Conservation (phyloP, 2,113 vertebrate species). For the Cacatua alba region DNA sequence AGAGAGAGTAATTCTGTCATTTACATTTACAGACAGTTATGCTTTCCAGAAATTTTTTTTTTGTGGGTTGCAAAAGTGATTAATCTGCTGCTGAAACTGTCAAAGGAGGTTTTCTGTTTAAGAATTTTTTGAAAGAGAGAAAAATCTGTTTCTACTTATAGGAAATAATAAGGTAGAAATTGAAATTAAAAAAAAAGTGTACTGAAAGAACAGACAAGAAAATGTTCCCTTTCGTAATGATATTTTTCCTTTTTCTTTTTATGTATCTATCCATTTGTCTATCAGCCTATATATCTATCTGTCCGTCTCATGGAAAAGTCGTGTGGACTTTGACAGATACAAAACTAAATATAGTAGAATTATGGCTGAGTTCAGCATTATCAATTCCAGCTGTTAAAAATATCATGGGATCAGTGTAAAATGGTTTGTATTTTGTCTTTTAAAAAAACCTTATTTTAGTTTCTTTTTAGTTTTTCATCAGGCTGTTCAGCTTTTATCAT, state of each 20-base stretch:
- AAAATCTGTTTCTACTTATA: slow-evolving; percentile 70
- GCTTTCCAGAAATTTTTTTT: slow-evolving; percentile 82
- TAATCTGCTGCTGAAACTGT: slow-evolving; percentile 76
- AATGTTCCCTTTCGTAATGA: slow-evolving; percentile 41
- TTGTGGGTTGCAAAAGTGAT: slow-evolving; percentile 76
- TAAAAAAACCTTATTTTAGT: background rate
- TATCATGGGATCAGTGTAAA: background rate
- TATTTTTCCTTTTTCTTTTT: slow-evolving; percentile 34
- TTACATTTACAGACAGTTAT: slow-evolving; percentile 77
- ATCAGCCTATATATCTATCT: background rate
- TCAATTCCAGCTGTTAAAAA: slow-evolving; percentile 43
- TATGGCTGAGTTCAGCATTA: slow-evolving; percentile 1
- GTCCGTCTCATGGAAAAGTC: background rate
- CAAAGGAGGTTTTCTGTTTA: slow-evolving; percentile 72
- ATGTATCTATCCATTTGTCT: slow-evolving; percentile 37
- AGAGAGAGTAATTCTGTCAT: slow-evolving; percentile 75
- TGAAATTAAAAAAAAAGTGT: background rate
- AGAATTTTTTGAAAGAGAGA: slow-evolving; percentile 43
- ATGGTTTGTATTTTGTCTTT: background rate
- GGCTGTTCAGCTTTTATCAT: background rate
- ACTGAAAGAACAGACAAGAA: slow-evolving; percentile 37
- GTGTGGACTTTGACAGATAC: background rate
- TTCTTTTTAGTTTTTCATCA: background rate
- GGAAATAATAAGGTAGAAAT: slow-evolving; percentile 50
- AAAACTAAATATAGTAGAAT: slow-evolving; percentile 30